Base-by-base conservation (phyloP, 2,888 invertebrate genomes). In the Diarsia dahlii region DNA sequence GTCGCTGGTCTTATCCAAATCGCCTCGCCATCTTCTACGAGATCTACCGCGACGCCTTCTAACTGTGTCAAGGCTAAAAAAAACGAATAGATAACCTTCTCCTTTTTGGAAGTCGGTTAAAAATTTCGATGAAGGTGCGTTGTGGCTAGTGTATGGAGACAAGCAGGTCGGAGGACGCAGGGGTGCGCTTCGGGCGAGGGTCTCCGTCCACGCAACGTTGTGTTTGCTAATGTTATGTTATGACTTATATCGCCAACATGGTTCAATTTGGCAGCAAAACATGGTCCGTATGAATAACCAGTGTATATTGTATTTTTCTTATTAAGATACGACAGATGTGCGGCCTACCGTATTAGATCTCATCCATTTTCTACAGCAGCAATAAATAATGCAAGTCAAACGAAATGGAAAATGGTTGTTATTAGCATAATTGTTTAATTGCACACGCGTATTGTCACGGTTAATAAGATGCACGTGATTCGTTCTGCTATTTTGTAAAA, bases 401-500 rank as follows among this genome's bases (percentile, higher is more conserved):
- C 70, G 71, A 84, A 82, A 82, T 79, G 74, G 54, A 79, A 81
- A 86, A 76, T 50, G 13, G 5, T 62, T 58, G 39, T 64, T 34
- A 71, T 75, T 72, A 76, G 54, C 82, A 79, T 79, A 79, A 78
- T 77, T 76, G 65, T 64, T 63, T 66, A 64, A 80, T 71, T 71
- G 74, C 67, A 67, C 76, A 63, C 82, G 85, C 78, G 74, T 63
- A 72, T 39, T 60, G 56, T 78, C 79, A 74, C 81, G 76, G 68
- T 60, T n/a, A 63, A 52, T 65, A 63, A 39, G 46, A 23, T n/a
- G 28, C 68, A 71, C 46, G 56, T 58, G 64, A 78, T 65, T 28
- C 46, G 3, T 48, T 63, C 23, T 56, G 48, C 8, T 46, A 78
- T 73, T 54, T 82, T 63, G 18, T 70, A 54, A 50, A 50, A 64